phyloP scores from a whole-genome alignment of 1,140 invertebrate genomes.

The Lethrus apterus region DNA sequence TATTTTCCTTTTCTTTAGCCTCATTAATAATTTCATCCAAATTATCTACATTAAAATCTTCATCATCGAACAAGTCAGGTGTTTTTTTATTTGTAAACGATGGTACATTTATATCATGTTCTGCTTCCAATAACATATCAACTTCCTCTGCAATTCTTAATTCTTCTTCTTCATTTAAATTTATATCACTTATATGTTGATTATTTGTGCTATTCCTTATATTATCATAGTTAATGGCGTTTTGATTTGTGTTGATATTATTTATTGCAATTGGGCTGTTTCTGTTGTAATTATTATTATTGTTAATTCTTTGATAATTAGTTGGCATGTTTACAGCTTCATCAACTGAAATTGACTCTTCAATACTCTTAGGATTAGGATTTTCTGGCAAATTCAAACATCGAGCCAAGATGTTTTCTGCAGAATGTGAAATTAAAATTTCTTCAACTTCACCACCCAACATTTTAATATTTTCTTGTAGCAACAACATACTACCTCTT shows the following conservation, averaged over 20 bases:
- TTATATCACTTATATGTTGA: background rate
- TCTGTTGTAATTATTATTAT: background rate
- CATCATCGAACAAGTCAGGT: conserved; percentile 23
- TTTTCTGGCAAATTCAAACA: conserved; percentile 47
- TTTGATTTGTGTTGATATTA: conserved; percentile 1
- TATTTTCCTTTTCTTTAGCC: background rate
- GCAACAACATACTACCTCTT: conserved; percentile 61
- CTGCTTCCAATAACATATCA: conserved; percentile 23
- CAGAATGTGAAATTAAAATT: conserved; percentile 50
- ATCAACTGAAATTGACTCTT: conserved; percentile 22
- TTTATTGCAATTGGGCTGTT: background rate
- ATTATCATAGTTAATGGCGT: background rate
- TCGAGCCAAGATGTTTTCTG: conserved; percentile 54
- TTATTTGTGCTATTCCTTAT: background rate
- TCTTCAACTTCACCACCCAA: conserved; percentile 70
- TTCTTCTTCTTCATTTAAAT: conserved; percentile 17
- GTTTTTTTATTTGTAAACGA: background rate
- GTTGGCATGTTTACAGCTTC: background rate
- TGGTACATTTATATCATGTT: conserved; percentile 14
- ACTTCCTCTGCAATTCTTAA: conserved; percentile 21
- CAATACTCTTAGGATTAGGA: conserved; percentile 41
- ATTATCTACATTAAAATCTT: conserved; percentile 1
- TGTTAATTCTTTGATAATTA: background rate
- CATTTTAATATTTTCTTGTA: conserved; percentile 53
- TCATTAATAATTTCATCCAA: background rate